A percentile compares a stretch with the other conserved stretches of the same genome.
phyloP scores from a whole-genome alignment of 2,797 vertebrate genomes.

The Harpagifer antarcticus region DNA sequence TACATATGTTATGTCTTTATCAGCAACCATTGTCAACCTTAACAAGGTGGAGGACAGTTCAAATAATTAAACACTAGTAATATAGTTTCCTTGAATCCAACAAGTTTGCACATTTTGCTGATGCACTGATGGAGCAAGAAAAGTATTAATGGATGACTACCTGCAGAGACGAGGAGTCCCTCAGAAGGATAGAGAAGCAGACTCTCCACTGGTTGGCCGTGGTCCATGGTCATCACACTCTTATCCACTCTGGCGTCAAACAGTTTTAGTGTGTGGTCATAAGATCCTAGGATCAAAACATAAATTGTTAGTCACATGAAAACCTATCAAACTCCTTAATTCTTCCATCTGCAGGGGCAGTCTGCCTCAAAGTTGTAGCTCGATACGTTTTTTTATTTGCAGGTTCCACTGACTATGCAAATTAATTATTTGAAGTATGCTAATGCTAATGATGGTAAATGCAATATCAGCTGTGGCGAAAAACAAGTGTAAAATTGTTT shows the following conservation, averaged over 20 bases:
- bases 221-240: conserved; percentile 93
- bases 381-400: background rate
- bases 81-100: background rate
- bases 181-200: conserved; percentile 96
- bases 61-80: background rate
- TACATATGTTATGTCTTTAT: background rate
- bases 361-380: background rate
- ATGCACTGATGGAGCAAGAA: background rate
- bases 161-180: conserved; percentile 95
- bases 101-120: background rate
- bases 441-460: too few relatives aligned
- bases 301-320: background rate
- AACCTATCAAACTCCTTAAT: conserved; percentile 2
- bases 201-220: conserved; percentile 96
- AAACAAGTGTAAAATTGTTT: conserved; percentile 29
- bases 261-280: conserved; percentile 95
- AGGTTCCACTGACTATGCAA: background rate
- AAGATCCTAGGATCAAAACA: conserved; percentile 88
- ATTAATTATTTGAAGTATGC: background rate
- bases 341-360: background rate
- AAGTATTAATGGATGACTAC: conserved; percentile 68
- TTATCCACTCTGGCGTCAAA: conserved; percentile 91
- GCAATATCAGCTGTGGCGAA: too few relatives aligned
- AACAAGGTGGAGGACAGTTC: background rate
- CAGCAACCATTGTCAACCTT: background rate